Evolutionary conservation across 2,888 invertebrate species (phyloP), one percentile per base, ranked within the genome.

Genomic region (Plebejus anna): DNA sequence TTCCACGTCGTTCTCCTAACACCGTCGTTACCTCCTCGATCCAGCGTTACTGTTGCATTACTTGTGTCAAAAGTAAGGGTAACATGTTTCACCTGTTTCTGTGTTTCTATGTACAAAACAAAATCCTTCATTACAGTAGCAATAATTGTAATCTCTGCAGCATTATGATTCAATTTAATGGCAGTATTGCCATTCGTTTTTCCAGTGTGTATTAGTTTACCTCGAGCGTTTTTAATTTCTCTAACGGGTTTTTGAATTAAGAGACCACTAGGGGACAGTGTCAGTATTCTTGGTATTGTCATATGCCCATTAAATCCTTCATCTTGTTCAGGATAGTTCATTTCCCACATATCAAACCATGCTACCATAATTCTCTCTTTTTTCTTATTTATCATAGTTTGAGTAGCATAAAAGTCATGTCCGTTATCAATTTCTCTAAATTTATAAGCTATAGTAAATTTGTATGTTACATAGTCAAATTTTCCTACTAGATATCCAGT

Each of bases 321-420:
- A 0, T 82, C 70, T 4, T 85, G 82, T 75, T 90, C 90, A 0
- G 89, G 88, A 79, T 90, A 91, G 9, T 76, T 47, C 36, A 84
- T 77, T 36, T 88, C 89, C 92, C 92, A 92, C 88, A 88, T 91
- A 78, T 88, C 87, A 55, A 84, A 79, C 92, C 92, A 92, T 11
- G 88, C 89, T 0, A 91, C 79, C 1, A 88, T 59, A 38, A 91
- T 78, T 76, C 90, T 84, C 0, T 87, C 80, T 0, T 83, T 81
- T 1, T 76, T 2, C 4, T 81, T 70, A 77, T 86, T 86, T 66
- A 82, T 38, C 16, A 87, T 82, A 0, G 88, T 86, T 81, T 92
- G 90, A 0, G 90, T 87, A 2, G 92, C 92, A 77, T 92, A 93
- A 78, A 88, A 89, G 79, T 92, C 91, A 79, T 89, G 89, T 2